phyloP scores from a whole-genome alignment of 2,888 invertebrate genomes.

The Heliothis peltigera region DNA sequence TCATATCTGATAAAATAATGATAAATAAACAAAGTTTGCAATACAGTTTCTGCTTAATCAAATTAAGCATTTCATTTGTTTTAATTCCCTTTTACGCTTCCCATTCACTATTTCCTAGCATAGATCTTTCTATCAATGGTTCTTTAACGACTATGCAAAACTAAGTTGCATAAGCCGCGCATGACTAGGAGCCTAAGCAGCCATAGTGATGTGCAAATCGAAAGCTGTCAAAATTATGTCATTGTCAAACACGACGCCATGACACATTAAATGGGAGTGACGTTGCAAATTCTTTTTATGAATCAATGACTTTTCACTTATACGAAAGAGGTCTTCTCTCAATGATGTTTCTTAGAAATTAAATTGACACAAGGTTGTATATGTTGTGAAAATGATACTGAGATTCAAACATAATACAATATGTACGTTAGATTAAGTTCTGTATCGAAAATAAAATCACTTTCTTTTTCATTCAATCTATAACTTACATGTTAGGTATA shows the following conservation, averaged over 20 bases:
- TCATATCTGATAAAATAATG: no score
- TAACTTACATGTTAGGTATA: no score
- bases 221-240: slow-evolving; percentile 44
- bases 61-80: no score
- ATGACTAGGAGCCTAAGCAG: slow-evolving; percentile 28
- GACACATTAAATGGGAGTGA: slow-evolving; percentile 12
- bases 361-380: not conserved
- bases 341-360: slow-evolving; percentile 4
- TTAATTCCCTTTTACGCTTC: not conserved
- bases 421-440: no score
- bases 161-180: slow-evolving; percentile 4
- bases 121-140: not conserved
- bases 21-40: no score
- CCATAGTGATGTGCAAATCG: slow-evolving; percentile 20
- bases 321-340: not conserved
- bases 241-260: slow-evolving; percentile 37
- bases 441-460: no score
- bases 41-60: not conserved
- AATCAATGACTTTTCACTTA: slow-evolving; percentile 1
- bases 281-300: not conserved
- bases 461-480: no score
- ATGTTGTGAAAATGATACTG: not conserved
- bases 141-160: slow-evolving; percentile 32
- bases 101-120: no score
- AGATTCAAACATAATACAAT: not conserved